A percentile compares a stretch with the other conserved stretches of the same genome.
Evolutionary conservation across 2,797 vertebrate species (phyloP).

Genomic region (Alosa sapidissima): DNA sequence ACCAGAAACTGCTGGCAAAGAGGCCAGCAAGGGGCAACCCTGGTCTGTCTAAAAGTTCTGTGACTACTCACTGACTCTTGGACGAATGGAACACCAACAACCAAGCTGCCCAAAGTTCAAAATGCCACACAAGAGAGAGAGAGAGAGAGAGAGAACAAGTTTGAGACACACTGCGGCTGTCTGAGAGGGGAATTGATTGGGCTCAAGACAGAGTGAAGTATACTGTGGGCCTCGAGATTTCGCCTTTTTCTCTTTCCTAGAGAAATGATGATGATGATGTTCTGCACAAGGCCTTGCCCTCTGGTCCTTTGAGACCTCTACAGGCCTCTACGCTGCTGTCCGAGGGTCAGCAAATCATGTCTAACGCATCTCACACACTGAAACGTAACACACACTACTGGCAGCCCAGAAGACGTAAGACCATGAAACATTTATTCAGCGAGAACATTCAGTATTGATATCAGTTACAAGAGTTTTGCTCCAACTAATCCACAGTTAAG

Average conservation of each 20-base stretch:
- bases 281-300: not conserved
- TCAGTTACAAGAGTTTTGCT: not conserved
- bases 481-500: not conserved
- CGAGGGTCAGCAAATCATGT: not conserved
- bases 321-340: not conserved
- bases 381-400: not conserved
- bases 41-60: not conserved
- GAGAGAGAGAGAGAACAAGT: not conserved
- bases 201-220: not conserved
- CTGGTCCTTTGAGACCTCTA: not conserved
- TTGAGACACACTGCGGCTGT: not conserved
- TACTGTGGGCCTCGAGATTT: not conserved
- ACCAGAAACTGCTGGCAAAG: not conserved
- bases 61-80: not conserved
- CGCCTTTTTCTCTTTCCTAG: not conserved
- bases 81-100: not conserved
- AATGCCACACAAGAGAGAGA: not conserved
- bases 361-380: not conserved
- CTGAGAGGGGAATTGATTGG: not conserved
- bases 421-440: not conserved
- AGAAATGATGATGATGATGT: not conserved
- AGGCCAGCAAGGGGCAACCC: not conserved
- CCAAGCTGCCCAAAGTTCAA: too few species aligned
- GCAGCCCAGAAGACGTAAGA: not conserved
- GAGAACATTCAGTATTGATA: not conserved